Conservation (phyloP, 2,113 vertebrate species). For the Podarcis cretensis region DNA sequence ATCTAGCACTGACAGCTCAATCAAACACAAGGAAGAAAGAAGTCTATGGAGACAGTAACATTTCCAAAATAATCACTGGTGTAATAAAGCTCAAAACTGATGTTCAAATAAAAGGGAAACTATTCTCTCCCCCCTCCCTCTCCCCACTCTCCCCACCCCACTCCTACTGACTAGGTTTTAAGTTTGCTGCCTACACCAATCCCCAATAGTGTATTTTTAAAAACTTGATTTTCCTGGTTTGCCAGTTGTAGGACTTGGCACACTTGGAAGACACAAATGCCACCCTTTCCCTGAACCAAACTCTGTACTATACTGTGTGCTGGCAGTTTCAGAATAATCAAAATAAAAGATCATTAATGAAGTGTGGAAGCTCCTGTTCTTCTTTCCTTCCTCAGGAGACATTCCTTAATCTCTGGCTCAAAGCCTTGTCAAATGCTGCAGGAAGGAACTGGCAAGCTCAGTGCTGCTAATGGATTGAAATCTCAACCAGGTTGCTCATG, state of each 20-base stretch:
- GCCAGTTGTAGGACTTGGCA: constrained; percentile 50
- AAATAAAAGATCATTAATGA: constrained; percentile 59
- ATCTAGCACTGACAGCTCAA: constrained; percentile 44
- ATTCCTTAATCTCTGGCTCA: constrained; percentile 61
- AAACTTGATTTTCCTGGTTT: constrained; percentile 47
- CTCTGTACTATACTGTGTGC: constrained; percentile 55
- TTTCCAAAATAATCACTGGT: constrained; percentile 64
- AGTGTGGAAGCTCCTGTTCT: constrained; percentile 52
- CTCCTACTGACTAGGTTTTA: constrained; percentile 55
- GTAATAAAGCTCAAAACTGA: constrained; percentile 63
- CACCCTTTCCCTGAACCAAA: constrained; percentile 58
- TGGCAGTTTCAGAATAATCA: constrained; percentile 65
- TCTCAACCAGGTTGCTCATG: constrained; percentile 70
- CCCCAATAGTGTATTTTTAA: constrained; percentile 26
- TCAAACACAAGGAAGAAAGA: constrained; percentile 49
- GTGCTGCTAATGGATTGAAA: constrained; percentile 66
- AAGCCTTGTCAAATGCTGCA: constrained; percentile 61
- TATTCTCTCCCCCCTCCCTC: constrained; percentile 57
- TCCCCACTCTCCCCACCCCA: constrained; percentile 15
- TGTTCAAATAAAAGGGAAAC: constrained; percentile 60
- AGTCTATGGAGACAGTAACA: constrained; percentile 51
- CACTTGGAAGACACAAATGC: constrained; percentile 38
- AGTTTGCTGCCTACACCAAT: constrained; percentile 31
- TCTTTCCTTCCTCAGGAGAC: constrained; percentile 52
- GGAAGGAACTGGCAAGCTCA: constrained; percentile 65